Percentiles rank a stretch among this genome's conserved stretches.
Conservation (phyloP, 2,797 vertebrate genomes). For the Enoplosus armatus region DNA sequence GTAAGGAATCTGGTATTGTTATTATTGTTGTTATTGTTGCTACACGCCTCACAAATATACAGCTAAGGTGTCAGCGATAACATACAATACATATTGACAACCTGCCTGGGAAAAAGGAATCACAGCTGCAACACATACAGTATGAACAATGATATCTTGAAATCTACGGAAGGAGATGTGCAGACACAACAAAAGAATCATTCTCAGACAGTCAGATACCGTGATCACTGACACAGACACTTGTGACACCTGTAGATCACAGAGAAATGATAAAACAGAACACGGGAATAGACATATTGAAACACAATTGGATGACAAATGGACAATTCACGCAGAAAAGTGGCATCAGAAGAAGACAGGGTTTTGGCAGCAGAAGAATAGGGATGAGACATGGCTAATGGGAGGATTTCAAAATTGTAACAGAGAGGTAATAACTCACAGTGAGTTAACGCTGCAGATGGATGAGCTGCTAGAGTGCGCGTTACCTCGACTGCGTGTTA, state of each 20-base stretch:
- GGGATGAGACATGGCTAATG: constrained; percentile 23
- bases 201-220: constrained; percentile 5
- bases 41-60: background rate
- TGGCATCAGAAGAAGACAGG: constrained; percentile 19
- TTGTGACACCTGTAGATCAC: background rate
- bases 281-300: constrained; percentile 2
- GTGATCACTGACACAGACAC: constrained; percentile 27
- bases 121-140: constrained; percentile 19
- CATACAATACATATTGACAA: constrained; percentile 11
- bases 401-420: constrained; percentile 75
- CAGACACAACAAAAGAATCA: background rate
- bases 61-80: background rate
- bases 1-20: background rate
- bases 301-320: background rate
- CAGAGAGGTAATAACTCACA: constrained; percentile 93
- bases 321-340: constrained; percentile 36
- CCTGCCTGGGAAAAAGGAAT: constrained; percentile 5
- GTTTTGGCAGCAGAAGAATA: constrained; percentile 38
- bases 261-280: constrained; percentile 7
- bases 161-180: background rate
- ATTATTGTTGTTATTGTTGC: background rate
- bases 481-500: constrained; percentile 94
- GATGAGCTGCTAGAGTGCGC: constrained; percentile 95
- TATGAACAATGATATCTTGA: constrained; percentile 10
- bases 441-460: constrained; percentile 97